These are phyloP conservation scores for Python bivittatus DNA, from an alignment of 2,113 vertebrate species.

Conservation along the genomic window DNA sequence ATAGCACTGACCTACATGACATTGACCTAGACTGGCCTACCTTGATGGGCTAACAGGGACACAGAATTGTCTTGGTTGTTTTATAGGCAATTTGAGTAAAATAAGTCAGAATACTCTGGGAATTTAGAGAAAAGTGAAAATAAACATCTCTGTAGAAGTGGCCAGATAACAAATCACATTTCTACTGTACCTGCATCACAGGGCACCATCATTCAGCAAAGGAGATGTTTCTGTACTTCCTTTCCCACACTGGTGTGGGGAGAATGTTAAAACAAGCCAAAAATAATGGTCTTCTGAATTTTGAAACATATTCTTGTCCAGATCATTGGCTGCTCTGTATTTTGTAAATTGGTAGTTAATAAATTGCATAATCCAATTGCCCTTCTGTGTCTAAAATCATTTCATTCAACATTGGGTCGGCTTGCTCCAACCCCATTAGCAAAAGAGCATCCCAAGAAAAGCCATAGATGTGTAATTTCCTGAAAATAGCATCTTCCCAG, in stretches of 20 bases:
- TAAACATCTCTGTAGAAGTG: background rate
- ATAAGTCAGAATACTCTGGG: background rate
- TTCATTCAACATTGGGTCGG: background rate
- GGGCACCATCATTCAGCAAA: background rate
- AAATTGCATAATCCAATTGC: background rate
- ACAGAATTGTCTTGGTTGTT: too few species aligned
- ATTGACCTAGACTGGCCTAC: background rate
- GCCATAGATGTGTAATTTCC: background rate
- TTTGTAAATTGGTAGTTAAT: too few species aligned
- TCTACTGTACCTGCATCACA: background rate
- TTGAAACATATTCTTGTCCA: background rate
- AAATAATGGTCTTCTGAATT: background rate
- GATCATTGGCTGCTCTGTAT: background rate
- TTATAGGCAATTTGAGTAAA: too few species aligned
- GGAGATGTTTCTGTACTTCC: background rate
- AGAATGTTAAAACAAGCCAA: background rate
- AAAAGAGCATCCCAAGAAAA: background rate
- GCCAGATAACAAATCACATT: background rate
- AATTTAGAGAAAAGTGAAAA: background rate
- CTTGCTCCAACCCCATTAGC: background rate
- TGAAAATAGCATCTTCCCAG: background rate
- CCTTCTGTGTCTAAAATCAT: background rate
- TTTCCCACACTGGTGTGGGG: background rate
- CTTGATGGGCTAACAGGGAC: too few species aligned
- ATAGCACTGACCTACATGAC: background rate